These are phyloP conservation scores for Anas platyrhynchos DNA, from an alignment of 2,113 vertebrate species.

Conservation along the genomic window DNA sequence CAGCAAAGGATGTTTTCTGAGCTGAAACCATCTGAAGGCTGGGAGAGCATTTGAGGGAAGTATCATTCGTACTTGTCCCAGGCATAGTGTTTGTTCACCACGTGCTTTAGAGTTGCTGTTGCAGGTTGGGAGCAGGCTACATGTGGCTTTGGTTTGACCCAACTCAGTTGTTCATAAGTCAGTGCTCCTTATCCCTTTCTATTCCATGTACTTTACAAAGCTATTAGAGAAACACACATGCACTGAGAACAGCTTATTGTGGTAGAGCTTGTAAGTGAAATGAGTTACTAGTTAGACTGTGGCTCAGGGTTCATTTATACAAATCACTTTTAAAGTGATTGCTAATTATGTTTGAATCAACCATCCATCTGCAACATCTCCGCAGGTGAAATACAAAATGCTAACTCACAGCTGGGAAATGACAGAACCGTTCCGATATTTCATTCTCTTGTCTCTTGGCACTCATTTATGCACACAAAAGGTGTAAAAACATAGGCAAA, in stretches of 20 bases:
- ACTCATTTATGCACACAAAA: constrained; percentile 75
- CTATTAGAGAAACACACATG: background rate
- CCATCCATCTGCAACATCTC: background rate
- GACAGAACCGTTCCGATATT: constrained; percentile 45
- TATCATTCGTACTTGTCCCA: background rate
- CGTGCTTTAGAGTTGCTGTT: background rate
- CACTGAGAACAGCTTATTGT: background rate
- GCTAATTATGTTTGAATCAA: background rate
- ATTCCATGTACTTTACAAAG: background rate
- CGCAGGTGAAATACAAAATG: constrained; percentile 75
- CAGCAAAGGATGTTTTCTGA: background rate
- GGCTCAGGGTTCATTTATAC: background rate
- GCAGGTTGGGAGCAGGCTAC: background rate
- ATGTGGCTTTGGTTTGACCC: background rate
- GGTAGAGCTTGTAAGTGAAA: background rate
- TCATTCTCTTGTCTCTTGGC: constrained; percentile 71
- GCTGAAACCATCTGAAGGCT: background rate
- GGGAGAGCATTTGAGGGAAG: background rate
- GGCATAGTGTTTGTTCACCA: background rate
- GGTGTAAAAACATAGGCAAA: constrained; percentile 55
- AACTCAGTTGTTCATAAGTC: too few species aligned
- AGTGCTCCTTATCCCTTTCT: background rate
- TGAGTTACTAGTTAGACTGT: background rate
- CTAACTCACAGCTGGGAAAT: constrained; percentile 69
- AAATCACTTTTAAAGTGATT: background rate